Base-by-base conservation (phyloP, 1,140 invertebrate genomes). In the Drosophila prosaltans region DNA sequence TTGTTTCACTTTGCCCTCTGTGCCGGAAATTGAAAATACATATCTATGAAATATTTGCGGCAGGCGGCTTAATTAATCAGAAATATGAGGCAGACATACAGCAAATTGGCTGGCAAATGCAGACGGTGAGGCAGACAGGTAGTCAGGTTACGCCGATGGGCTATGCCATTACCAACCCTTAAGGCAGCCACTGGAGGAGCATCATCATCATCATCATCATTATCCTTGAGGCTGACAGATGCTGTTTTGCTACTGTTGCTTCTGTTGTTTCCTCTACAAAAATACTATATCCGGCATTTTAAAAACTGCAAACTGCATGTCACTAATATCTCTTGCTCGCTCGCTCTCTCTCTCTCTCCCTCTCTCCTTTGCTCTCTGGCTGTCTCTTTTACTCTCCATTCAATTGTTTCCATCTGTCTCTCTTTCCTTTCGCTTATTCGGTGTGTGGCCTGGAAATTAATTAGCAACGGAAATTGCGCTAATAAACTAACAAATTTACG, bases 401-500 rank as follows among this genome's bases (percentile, higher is more conserved):
- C 16, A 36, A 4, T 36, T 7, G 32, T 36, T 2, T 30, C 28
- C 4, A 30, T 30, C 28, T 36, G 32, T 36, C 6, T 36, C 5
- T 7, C 1, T 43, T 9, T 6, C 5, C 3, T 76, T 36, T 67
- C 6, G 45, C 24, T 74, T 30, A 40, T 39, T 61, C 26, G 86
- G 76, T 77, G 69, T 74, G 81, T 81, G 63, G 84, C 69, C 78
- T 90, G 81, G 73, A 84, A 90, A 90, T 90, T 90, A 90, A 90
- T 90, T 90, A 89, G 81, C 81, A 90, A 85, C 85, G 86, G 85
- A 90, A 90, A 90, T 90, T 90, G 81, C 85, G 71, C 85, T 90
- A 90, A 90, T 90, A 90, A 90, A 90, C 85, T 90, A 82, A 90
- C 85, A 90, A 90, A 85, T 90, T 90, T 90, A 90, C 85, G 85